Base-by-base conservation (phyloP, 2,888 invertebrate genomes). In the Thymelicus sylvestris region DNA sequence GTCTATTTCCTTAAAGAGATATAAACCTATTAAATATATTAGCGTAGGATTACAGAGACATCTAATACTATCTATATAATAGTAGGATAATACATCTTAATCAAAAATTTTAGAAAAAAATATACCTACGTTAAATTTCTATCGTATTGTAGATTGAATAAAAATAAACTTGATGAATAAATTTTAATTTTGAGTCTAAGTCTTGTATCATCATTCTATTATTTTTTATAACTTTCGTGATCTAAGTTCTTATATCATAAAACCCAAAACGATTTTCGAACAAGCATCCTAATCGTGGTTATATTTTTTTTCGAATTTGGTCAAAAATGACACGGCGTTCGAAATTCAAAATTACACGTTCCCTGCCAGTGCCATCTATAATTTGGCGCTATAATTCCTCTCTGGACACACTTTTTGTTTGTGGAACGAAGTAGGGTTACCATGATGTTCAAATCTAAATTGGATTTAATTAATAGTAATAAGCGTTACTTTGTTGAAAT, bases 341-440 rank as follows among this genome's bases (percentile, higher is more conserved):
- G 81, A 81, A 81, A 78, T 78, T 68, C 75, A 67, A 81, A 81
- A 81, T 82, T 82, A 80, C 75, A 78, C 74, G 78, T 75, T 76
- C 75, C 24, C 52, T 44, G 79, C 66, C 76, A 74, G 78, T 79
- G 82, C 83, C 81, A 83, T 80, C 77, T 91, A 89, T 90, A 91
- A 90, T 91, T 91, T 90, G 77, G 82, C 79, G 83, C 87, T 85
- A 87, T 90, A 89, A 89, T 90, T 87, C 83, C 79, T 70, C 65
- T 52, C 65, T 60, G 80, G 79, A 83, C 70, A 70, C 75, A 79
- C 76, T 83, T 84, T 84, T 83, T 84, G 81, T 85, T 79, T 81
- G 79, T 84, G 65, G 65, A 60, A 66, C 52, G 7, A 24, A 31
- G 41, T 65, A 13, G 6, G 12, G 60, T 6, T 0, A 6, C 64